phyloP scores from a whole-genome alignment of 2,888 invertebrate species.

The Oscheius sp. region DNA sequence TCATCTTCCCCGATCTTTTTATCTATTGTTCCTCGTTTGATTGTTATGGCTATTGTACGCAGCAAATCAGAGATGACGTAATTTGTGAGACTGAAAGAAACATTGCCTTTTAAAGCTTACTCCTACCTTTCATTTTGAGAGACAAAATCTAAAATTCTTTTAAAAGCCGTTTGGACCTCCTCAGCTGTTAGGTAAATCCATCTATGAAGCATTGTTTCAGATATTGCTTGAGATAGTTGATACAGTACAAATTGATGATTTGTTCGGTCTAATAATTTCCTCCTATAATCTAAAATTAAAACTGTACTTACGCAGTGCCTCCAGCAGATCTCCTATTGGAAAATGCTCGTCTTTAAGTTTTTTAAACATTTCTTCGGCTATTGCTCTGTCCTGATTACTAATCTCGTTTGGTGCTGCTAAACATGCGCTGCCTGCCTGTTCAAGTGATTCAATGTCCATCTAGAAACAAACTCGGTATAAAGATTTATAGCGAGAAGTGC shows the following conservation, averaged over 20 bases:
- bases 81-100: constrained; percentile 70
- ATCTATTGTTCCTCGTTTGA: constrained; percentile 84
- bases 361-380: constrained; percentile 57
- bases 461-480: background rate
- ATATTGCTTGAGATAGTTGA: constrained; percentile 85
- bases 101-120: background rate
- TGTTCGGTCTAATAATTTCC: constrained; percentile 55
- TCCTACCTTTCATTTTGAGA: constrained; percentile 29
- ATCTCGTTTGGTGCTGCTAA: constrained; percentile 56
- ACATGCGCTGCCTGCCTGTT: constrained; percentile 56
- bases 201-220: constrained; percentile 83
- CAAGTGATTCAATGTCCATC: constrained; percentile 56
- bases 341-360: constrained; percentile 29
- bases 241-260: constrained; percentile 82
- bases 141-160: constrained; percentile 71
- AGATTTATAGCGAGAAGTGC: background rate
- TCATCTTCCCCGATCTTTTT: constrained; percentile 76
- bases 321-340: constrained; percentile 42
- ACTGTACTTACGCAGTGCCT: constrained; percentile 8
- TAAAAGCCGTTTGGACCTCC: constrained; percentile 74
- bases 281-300: too few species aligned
- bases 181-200: constrained; percentile 81
- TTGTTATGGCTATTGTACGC: constrained; percentile 84
- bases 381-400: constrained; percentile 43
- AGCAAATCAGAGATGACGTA: constrained; percentile 69